phyloP scores from a whole-genome alignment of 2,113 vertebrate species.

The Cyanocitta stelleri region DNA sequence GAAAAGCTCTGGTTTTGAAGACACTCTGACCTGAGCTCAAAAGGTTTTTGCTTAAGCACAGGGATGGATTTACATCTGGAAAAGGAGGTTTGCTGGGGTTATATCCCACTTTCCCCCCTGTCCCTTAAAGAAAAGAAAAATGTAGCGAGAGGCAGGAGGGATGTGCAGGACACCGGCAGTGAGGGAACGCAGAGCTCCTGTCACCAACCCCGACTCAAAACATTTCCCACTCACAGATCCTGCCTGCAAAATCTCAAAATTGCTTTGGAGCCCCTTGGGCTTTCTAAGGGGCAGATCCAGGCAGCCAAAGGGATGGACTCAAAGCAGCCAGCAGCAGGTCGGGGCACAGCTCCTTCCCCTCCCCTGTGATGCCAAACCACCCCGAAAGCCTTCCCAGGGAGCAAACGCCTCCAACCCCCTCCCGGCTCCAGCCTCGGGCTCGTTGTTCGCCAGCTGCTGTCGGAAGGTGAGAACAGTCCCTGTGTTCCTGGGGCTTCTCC shows the following conservation, averaged over 20 bases:
- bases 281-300: background rate
- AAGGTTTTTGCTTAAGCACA: background rate
- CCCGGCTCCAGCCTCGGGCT: background rate
- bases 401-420: background rate
- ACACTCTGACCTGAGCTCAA: background rate
- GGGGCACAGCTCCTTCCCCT: background rate
- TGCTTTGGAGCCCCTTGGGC: background rate
- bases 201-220: background rate
- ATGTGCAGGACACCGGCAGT: background rate
- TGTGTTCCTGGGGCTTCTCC: background rate
- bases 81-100: background rate
- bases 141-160: background rate
- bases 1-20: background rate
- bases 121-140: background rate
- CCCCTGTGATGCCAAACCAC: accelerated
- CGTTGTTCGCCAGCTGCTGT: background rate
- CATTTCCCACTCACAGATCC: background rate
- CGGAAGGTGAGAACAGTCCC: background rate
- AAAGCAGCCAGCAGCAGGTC: background rate
- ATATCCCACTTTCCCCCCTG: background rate
- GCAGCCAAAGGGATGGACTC: background rate
- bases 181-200: background rate
- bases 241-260: background rate
- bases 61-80: background rate
- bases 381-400: accelerated